Evolutionary conservation across 2,113 vertebrate genomes (phyloP).

Genomic region (Castor canadensis): DNA sequence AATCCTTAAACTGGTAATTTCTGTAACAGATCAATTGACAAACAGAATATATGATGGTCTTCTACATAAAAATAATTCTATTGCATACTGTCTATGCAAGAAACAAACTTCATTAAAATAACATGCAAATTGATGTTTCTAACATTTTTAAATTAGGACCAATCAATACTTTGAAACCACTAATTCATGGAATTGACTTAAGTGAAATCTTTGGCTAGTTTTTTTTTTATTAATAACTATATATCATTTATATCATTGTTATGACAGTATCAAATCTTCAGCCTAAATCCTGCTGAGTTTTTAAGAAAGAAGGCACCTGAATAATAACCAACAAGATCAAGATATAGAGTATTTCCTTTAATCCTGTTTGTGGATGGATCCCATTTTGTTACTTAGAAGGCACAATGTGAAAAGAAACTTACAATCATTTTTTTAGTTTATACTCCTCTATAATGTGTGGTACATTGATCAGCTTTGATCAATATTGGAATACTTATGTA

Average conservation of each 20-base stretch:
- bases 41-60: background rate
- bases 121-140: background rate
- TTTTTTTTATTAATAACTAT: slow-evolving; percentile 1
- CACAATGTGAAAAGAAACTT: slow-evolving; percentile 12
- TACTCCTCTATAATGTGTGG: background rate
- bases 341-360: background rate
- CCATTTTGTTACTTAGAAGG: background rate
- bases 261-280: background rate
- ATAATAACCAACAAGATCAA: background rate
- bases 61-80: slow-evolving; percentile 16
- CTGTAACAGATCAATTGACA: background rate
- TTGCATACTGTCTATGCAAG: background rate
- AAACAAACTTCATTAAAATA: slow-evolving; percentile 28
- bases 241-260: background rate
- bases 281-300: background rate
- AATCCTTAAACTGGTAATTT: background rate
- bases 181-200: background rate
- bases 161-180: background rate
- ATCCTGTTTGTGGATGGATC: background rate
- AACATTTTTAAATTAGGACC: background rate
- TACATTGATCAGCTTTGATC: background rate
- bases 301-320: background rate
- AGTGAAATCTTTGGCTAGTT: background rate
- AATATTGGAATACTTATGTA: background rate
- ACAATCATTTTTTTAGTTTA: background rate